Evolutionary conservation across 2,113 vertebrate species (phyloP).

Genomic region (Aspiorhynchus laticeps): DNA sequence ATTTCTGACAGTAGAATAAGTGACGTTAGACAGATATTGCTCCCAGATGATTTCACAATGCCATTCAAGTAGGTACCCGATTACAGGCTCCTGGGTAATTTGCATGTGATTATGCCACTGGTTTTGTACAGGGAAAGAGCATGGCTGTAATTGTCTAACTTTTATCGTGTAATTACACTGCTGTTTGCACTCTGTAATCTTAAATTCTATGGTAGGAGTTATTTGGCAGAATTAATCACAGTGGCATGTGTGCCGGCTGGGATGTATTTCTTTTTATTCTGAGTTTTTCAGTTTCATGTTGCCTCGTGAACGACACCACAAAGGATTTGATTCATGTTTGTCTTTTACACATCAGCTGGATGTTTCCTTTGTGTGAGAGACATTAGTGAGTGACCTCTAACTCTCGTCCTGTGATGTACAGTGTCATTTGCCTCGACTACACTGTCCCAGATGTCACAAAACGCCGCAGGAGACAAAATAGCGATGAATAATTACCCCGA

Average conservation of each 20-base stretch:
- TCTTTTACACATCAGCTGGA: slow-evolving; percentile 29
- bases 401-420: slow-evolving; percentile 49
- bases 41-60: slow-evolving; percentile 63
- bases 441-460: slow-evolving; percentile 48
- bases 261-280: slow-evolving; percentile 51
- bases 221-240: slow-evolving; percentile 65
- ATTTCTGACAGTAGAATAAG: slow-evolving; percentile 65
- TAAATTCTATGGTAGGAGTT: slow-evolving; percentile 58
- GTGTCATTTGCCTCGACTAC: slow-evolving; percentile 33
- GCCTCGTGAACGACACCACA: slow-evolving; percentile 26
- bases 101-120: slow-evolving; percentile 76
- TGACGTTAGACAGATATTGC: slow-evolving; percentile 64
- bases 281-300: slow-evolving; percentile 31
- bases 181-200: slow-evolving; percentile 72
- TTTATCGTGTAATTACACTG: slow-evolving; percentile 72
- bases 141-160: slow-evolving; percentile 72
- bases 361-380: slow-evolving; percentile 41
- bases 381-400: slow-evolving; percentile 37
- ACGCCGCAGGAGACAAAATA: slow-evolving; percentile 49
- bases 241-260: slow-evolving; percentile 49
- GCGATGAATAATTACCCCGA: slow-evolving; percentile 62
- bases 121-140: slow-evolving; percentile 64
- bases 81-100: slow-evolving; percentile 69
- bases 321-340: slow-evolving; percentile 36
- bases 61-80: slow-evolving; percentile 69